Percentiles rank a stretch among this genome's conserved stretches.
Conservation (phyloP, 2,113 vertebrate genomes). For the Chroicocephalus ridibundus region DNA sequence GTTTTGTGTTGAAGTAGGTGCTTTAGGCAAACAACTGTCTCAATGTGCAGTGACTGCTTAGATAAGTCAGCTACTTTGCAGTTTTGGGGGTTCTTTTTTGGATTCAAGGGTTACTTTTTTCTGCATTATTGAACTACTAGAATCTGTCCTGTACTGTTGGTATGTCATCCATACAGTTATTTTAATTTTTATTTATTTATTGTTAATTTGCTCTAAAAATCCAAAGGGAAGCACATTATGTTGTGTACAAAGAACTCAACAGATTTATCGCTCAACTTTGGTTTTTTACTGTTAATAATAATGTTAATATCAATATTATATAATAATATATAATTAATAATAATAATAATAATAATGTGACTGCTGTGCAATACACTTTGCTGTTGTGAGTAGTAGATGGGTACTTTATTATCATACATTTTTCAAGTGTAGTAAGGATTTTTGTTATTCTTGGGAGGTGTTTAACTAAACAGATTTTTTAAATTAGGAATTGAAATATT, state of each 20-base stretch:
- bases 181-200: neutral
- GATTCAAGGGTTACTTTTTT: neutral
- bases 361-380: neutral
- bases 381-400: neutral
- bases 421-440: neutral
- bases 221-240: neutral
- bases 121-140: neutral
- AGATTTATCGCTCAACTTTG: neutral
- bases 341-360: neutral
- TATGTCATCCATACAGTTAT: neutral
- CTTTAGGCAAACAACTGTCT: neutral
- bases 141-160: neutral
- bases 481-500: neutral
- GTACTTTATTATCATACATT: neutral
- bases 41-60: neutral
- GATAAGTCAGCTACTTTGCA: neutral
- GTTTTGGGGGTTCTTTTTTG: neutral
- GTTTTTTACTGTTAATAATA: neutral
- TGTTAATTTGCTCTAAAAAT: neutral
- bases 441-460: neutral
- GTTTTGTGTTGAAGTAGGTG: neutral
- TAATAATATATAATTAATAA: too few species aligned
- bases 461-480: neutral
- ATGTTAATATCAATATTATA: neutral
- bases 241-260: neutral